Percentiles rank a stretch among this genome's conserved stretches.
These are phyloP conservation scores for Neosilurus mollespiculum DNA, from an alignment of 2,797 vertebrate genomes.

Conservation along the genomic window DNA sequence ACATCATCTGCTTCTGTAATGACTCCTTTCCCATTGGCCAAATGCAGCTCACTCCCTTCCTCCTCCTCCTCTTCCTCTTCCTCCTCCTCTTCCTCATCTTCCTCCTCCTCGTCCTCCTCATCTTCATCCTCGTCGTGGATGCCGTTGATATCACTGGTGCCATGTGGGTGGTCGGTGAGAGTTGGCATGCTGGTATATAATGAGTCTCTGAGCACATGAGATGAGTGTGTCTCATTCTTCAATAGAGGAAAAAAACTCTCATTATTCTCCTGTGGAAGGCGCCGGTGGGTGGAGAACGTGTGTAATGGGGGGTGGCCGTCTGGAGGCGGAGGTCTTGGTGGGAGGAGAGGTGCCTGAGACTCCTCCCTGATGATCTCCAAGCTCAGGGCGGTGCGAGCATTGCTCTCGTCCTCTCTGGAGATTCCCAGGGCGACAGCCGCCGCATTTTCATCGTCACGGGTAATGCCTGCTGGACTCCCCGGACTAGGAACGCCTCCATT, in stretches of 20 bases:
- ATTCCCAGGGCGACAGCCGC: slow-evolving; percentile 44
- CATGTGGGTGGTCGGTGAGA: slow-evolving; percentile 82
- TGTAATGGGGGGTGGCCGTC: slow-evolving; percentile 86
- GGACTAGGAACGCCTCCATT: slow-evolving; percentile 75
- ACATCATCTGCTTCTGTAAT: slow-evolving; percentile 86
- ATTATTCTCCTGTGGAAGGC: slow-evolving; percentile 90
- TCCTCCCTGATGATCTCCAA: slow-evolving; percentile 95
- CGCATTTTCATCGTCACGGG: slow-evolving; percentile 4
- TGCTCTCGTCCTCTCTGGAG: slow-evolving; percentile 63
- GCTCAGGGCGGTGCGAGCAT: slow-evolving; percentile 66
- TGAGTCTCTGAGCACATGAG: slow-evolving; percentile 84
- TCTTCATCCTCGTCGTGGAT: slow-evolving; percentile 82
- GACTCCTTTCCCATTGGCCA: slow-evolving; percentile 80
- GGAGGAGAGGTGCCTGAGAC: slow-evolving; percentile 90
- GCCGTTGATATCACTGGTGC: slow-evolving; percentile 65
- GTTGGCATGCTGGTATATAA: slow-evolving; percentile 98
- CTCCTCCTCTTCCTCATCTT: slow-evolving; percentile 71
- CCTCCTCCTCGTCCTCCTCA: slow-evolving; percentile 73
- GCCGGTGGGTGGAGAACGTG: slow-evolving; percentile 81
- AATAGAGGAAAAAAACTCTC: slow-evolving; percentile 97
- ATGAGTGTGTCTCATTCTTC: slow-evolving; percentile 83
- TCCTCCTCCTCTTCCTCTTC: slow-evolving; percentile 72
- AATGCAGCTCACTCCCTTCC: slow-evolving; percentile 76
- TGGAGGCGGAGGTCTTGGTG: slow-evolving; percentile 81
- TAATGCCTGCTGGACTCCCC: slow-evolving; percentile 48